A percentile compares a stretch with the other conserved stretches of the same genome.
phyloP scores from a whole-genome alignment of 2,888 invertebrate species.

The Dryocosmus kuriphilus region DNA sequence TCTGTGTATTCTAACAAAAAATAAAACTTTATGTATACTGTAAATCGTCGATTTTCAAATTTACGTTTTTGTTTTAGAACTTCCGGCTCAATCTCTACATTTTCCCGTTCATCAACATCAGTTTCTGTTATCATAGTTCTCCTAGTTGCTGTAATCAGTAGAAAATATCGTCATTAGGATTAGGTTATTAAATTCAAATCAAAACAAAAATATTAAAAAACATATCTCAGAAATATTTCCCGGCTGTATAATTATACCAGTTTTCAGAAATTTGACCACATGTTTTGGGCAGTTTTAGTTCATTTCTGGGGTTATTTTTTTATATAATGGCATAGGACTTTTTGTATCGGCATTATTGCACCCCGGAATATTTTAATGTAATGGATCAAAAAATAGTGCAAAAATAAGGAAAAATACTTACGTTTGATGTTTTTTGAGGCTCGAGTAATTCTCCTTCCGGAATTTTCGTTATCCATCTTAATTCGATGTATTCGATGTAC shows the following conservation, averaged over 20 bases:
- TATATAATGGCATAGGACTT: too few relatives aligned
- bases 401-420: background rate
- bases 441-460: background rate
- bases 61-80: background rate
- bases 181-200: too few relatives aligned
- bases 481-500: too few relatives aligned
- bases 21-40: background rate
- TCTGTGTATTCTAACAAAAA: background rate
- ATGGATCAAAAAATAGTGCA: too few relatives aligned
- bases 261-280: too few relatives aligned
- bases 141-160: background rate
- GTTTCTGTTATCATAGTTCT: background rate
- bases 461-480: constrained; percentile 1
- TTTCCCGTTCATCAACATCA: constrained; percentile 16
- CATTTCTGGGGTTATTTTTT: too few relatives aligned
- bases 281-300: too few relatives aligned
- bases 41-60: background rate
- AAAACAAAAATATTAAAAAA: too few relatives aligned
- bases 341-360: too few relatives aligned
- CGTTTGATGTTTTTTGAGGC: background rate
- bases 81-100: constrained; percentile 7
- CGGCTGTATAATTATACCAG: too few relatives aligned
- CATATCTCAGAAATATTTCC: too few relatives aligned
- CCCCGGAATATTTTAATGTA: too few relatives aligned
- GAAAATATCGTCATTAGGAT: background rate